A percentile compares a stretch with the other conserved stretches of the same genome.
phyloP scores from a whole-genome alignment of 2,888 invertebrate species.

The Hirtodrosophila trivittata region DNA sequence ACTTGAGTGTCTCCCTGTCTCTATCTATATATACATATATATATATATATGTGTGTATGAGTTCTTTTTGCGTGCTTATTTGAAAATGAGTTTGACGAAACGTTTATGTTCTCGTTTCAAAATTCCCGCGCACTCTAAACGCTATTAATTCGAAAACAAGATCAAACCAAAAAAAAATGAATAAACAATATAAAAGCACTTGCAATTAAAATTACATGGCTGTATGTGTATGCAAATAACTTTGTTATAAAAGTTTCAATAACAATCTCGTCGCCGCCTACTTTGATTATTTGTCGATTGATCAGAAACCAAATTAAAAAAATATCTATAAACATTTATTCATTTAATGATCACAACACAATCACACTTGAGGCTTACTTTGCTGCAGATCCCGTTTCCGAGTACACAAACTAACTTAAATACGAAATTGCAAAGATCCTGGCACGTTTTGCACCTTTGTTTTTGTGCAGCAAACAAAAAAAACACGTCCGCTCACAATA shows the following conservation, averaged over 20 bases:
- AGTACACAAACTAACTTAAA: conserved; percentile 39
- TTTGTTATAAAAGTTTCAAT: conserved; percentile 19
- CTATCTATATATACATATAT: too few relatives aligned
- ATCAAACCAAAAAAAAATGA: conserved; percentile 30
- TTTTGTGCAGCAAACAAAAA: conserved; percentile 53
- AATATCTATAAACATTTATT: conserved; percentile 2
- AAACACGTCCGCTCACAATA: conserved; percentile 56
- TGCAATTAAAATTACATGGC: conserved; percentile 12
- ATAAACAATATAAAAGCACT: conserved; percentile 15
- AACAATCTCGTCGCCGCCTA: conserved; percentile 44
- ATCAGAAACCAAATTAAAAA: conserved; percentile 9
- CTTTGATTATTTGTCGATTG: conserved; percentile 8
- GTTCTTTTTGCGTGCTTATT: conserved; percentile 46
- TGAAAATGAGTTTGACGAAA: conserved; percentile 18
- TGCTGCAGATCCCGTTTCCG: conserved; percentile 37
- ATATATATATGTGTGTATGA: conserved; percentile 11
- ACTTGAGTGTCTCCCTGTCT: too few relatives aligned
- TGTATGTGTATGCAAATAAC: neutral
- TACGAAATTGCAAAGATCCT: conserved; percentile 56
- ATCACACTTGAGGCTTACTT: conserved; percentile 47
- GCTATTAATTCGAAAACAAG: conserved; percentile 29
- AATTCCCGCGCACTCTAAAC: conserved; percentile 48
- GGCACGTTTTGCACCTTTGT: conserved; percentile 56
- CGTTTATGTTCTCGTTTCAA: conserved; percentile 31
- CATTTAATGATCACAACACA: conserved; percentile 42